These are phyloP conservation scores for Ylistrum balloti DNA, from an alignment of 1,140 invertebrate genomes.

Conservation along the genomic window DNA sequence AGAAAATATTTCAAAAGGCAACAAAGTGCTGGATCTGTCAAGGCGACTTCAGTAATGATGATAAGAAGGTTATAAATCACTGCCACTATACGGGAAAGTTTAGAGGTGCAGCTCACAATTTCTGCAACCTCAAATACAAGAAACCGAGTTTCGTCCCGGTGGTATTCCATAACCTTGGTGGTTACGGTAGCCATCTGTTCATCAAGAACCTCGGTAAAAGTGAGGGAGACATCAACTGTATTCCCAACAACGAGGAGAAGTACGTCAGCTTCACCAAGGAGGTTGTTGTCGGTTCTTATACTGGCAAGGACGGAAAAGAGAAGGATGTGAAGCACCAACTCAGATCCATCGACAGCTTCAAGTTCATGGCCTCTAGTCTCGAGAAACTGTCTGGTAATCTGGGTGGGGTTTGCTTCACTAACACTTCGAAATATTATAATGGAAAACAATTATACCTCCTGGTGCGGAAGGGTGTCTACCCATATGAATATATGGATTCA, in stretches of 20 bases:
- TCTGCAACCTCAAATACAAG: constrained; percentile 57
- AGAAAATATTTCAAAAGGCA: too few species aligned
- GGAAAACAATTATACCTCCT: constrained; percentile 47
- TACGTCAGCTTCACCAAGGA: constrained; percentile 61
- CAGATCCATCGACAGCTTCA: constrained; percentile 41
- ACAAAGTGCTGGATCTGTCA: constrained; percentile 55
- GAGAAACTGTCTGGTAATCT: too few species aligned
- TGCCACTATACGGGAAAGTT: constrained; percentile 52
- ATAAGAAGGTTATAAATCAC: constrained; percentile 51
- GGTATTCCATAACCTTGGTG: constrained; percentile 81
- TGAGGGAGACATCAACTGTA: constrained; percentile 71
- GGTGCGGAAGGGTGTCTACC: constrained; percentile 72
- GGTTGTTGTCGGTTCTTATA: too few species aligned
- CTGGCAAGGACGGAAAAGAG: too few species aligned
- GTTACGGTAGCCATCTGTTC: constrained; percentile 80
- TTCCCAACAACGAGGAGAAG: constrained; percentile 80
- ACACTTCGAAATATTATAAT: not conserved
- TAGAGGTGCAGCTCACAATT: constrained; percentile 48
- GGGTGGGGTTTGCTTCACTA: not conserved
- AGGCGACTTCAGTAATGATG: constrained; percentile 55
- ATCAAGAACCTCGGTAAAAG: constrained; percentile 73
- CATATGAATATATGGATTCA: constrained; percentile 75
- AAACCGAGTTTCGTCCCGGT: constrained; percentile 73
- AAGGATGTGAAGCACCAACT: too few species aligned
- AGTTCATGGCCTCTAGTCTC: constrained; percentile 46